Evolutionary conservation across 2,113 vertebrate species (phyloP).

Genomic region (Mormoops blainvillei): DNA sequence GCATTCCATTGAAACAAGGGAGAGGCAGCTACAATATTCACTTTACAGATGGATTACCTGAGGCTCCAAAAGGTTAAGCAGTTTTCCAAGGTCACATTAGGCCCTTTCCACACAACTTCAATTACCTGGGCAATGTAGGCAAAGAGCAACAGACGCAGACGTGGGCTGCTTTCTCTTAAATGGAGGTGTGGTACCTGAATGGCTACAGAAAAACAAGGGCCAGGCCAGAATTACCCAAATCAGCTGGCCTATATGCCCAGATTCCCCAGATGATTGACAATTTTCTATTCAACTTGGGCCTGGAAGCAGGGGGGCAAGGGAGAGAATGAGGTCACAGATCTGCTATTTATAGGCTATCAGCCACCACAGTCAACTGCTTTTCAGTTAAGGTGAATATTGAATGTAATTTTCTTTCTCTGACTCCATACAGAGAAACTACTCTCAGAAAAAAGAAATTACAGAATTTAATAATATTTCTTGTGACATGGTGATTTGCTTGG

Average conservation of each 20-base stretch:
- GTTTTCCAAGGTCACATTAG: conserved; percentile 63
- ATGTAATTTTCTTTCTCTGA: conserved; percentile 69
- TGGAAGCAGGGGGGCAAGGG: conserved; percentile 45
- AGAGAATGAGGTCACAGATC: conserved; percentile 68
- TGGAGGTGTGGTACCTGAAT: not conserved
- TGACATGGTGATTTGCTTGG: conserved; percentile 64
- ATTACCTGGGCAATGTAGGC: conserved; percentile 31
- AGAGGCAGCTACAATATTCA: conserved; percentile 50
- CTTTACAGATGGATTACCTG: conserved; percentile 71
- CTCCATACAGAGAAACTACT: conserved; percentile 58
- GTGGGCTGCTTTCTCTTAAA: not conserved
- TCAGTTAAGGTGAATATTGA: conserved; percentile 68
- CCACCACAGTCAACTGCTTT: conserved; percentile 63
- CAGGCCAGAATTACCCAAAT: not conserved
- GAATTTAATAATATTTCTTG: conserved; percentile 69
- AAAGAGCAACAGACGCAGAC: conserved; percentile 6
- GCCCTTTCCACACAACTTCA: conserved; percentile 55
- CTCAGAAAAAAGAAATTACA: conserved; percentile 68
- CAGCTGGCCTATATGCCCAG: conserved; percentile 4
- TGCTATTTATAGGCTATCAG: conserved; percentile 68
- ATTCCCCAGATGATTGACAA: conserved; percentile 62
- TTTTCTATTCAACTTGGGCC: conserved; percentile 63
- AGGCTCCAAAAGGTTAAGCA: conserved; percentile 55
- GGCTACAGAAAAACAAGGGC: not conserved
- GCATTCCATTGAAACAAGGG: conserved; percentile 67